Percentiles rank a stretch among this genome's conserved stretches.
These are phyloP conservation scores for Bombus cullumanus DNA, from an alignment of 1,140 invertebrate genomes.

Conservation along the genomic window DNA sequence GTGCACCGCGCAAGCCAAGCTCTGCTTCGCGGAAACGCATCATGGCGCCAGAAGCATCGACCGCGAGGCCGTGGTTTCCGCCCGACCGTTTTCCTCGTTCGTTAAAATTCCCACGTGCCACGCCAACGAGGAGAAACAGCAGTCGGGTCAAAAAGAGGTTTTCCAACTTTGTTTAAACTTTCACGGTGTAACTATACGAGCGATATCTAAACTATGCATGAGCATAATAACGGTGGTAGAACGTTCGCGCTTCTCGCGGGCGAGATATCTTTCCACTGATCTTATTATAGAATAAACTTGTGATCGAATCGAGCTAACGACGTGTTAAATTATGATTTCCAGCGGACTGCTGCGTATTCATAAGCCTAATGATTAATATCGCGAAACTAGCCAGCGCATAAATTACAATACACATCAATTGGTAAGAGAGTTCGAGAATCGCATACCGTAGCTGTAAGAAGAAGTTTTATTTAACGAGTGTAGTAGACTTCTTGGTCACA, in stretches of 20 bases:
- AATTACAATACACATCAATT: not conserved
- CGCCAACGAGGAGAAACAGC: not conserved
- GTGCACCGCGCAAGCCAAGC: slow-evolving; percentile 36
- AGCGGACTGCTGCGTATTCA: not conserved
- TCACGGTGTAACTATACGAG: not conserved
- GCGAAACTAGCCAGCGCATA: not conserved
- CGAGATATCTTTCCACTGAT: not conserved
- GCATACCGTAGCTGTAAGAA: not conserved
- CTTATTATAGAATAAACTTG: not conserved
- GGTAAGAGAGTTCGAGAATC: not conserved
- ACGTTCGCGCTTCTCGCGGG: not conserved
- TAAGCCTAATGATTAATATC: not conserved
- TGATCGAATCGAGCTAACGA: not conserved
- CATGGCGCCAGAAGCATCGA: slow-evolving; percentile 39
- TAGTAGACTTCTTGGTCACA: too few relatives aligned
- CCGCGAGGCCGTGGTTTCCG: not conserved
- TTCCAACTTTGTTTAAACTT: not conserved
- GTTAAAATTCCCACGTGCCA: not conserved
- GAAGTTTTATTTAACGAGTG: too few relatives aligned
- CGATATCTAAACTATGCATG: not conserved
- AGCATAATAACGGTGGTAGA: not conserved
- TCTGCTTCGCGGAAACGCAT: slow-evolving; percentile 49
- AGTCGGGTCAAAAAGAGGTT: not conserved
- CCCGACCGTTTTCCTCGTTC: not conserved
- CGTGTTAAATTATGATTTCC: slow-evolving; percentile 11